phyloP scores from a whole-genome alignment of 2,888 invertebrate species.

The Cyclophora albipunctata region DNA sequence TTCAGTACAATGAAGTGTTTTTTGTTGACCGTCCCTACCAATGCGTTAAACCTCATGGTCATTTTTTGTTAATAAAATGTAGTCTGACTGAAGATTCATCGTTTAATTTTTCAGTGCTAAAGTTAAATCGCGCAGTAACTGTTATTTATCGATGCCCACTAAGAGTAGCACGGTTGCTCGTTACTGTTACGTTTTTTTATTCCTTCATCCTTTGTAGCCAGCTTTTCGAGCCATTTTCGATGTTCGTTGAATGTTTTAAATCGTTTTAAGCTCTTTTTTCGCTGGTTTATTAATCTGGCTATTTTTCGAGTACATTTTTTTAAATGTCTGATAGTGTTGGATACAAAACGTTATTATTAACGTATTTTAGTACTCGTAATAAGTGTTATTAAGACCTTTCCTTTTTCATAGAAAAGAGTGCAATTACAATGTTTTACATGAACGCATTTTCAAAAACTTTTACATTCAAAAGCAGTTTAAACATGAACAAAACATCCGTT shows the following conservation, averaged over 20 bases:
- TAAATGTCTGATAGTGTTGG: too few relatives aligned
- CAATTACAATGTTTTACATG: too few relatives aligned
- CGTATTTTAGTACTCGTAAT: too few relatives aligned
- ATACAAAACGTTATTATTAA: too few relatives aligned
- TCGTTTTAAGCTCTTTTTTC: slow-evolving; percentile 8
- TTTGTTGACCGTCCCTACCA: slow-evolving; percentile 4
- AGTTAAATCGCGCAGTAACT: slow-evolving; percentile 43
- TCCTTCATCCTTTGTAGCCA: slow-evolving; percentile 22
- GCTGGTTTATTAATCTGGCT: neutral
- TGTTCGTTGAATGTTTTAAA: slow-evolving; percentile 16
- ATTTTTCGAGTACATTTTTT: too few relatives aligned
- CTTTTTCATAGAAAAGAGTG: too few relatives aligned
- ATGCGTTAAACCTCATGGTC: slow-evolving; percentile 24
- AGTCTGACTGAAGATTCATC: slow-evolving; percentile 38
- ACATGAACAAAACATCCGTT: slow-evolving; percentile 36
- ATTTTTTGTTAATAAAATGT: slow-evolving; percentile 21
- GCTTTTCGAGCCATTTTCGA: slow-evolving; percentile 28
- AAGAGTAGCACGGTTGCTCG: slow-evolving; percentile 36
- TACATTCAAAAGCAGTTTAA: too few relatives aligned
- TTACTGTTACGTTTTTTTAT: slow-evolving; percentile 38
- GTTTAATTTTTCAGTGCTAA: slow-evolving; percentile 53
- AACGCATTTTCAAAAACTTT: too few relatives aligned
- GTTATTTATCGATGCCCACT: slow-evolving; percentile 44
- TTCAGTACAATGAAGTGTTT: too few relatives aligned
- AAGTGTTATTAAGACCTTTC: too few relatives aligned